phyloP scores from a whole-genome alignment of 2,113 vertebrate species.

The Archocentrus centrarchus region DNA sequence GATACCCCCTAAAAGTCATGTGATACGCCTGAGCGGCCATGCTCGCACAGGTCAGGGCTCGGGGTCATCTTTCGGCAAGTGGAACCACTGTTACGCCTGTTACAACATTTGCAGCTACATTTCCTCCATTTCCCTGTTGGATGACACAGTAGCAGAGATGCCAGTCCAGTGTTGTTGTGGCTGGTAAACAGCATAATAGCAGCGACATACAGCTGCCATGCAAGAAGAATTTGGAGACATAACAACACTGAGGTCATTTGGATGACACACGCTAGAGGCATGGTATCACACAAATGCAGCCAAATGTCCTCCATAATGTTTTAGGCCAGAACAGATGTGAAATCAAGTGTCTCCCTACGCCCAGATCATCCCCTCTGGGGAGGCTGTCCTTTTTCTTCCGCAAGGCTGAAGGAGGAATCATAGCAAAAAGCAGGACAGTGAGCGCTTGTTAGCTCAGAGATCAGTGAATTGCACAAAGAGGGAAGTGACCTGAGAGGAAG shows the following conservation, averaged over 20 bases:
- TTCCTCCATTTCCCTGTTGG: conserved; percentile 71
- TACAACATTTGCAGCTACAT: conserved; percentile 76
- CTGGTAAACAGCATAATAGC: conserved; percentile 48
- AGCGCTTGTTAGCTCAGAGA: conserved; percentile 54
- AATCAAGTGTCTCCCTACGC: conserved; percentile 20
- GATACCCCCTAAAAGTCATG: conserved; percentile 39
- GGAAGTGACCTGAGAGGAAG: conserved; percentile 52
- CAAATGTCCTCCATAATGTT: conserved; percentile 36
- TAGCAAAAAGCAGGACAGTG: conserved; percentile 3
- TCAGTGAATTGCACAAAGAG: conserved; percentile 33
- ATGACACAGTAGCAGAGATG: conserved; percentile 61
- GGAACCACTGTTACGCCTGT: conserved; percentile 79
- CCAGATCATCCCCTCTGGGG: conserved; percentile 25
- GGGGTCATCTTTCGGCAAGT: conserved; percentile 82
- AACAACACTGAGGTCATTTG: conserved; percentile 20
- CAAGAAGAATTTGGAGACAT: conserved; percentile 48
- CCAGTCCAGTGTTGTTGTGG: conserved; percentile 27
- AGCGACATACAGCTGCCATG: conserved; percentile 41
- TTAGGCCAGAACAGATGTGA: conserved; percentile 30
- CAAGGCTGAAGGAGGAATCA: conserved; percentile 56
- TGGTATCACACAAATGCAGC: conserved; percentile 23
- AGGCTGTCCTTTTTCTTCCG: conserved; percentile 23
- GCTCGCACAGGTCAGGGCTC: conserved; percentile 60
- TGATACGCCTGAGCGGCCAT: conserved; percentile 43
- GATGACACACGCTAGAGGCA: background rate